These are phyloP conservation scores for Heliconius eleuchia DNA, from an alignment of 1,140 invertebrate species.

Conservation along the genomic window DNA sequence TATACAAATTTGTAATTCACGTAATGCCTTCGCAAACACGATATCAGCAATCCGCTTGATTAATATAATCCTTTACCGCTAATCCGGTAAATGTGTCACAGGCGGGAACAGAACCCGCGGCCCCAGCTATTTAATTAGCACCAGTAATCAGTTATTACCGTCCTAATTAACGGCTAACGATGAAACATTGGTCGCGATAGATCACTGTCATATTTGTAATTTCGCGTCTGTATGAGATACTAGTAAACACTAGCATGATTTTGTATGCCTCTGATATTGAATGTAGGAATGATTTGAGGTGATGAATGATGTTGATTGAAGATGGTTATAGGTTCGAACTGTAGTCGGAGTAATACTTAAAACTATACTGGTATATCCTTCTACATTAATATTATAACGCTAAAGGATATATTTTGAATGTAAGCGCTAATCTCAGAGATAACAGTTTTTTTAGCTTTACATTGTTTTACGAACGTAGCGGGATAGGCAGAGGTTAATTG, in stretches of 20 bases:
- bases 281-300: background rate
- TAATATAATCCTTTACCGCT: slow-evolving; percentile 5
- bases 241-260: background rate
- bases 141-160: slow-evolving; percentile 1
- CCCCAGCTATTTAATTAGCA: background rate
- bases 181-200: slow-evolving; percentile 5
- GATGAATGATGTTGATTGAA: background rate
- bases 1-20: background rate
- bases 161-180: slow-evolving; percentile 3
- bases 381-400: no score
- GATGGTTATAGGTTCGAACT: background rate
- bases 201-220: slow-evolving; percentile 14
- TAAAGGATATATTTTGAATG: no score
- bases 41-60: background rate
- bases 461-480: no score
- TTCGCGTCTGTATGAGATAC: background rate
- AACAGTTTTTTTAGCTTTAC: no score
- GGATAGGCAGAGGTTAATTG: no score
- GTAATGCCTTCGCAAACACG: slow-evolving; percentile 13
- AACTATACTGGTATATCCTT: no score
- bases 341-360: background rate
- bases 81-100: background rate
- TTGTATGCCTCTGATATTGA: background rate
- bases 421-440: no score
- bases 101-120: background rate